phyloP scores from a whole-genome alignment of 2,113 vertebrate species.

The Pomatorhinus ruficollis region DNA sequence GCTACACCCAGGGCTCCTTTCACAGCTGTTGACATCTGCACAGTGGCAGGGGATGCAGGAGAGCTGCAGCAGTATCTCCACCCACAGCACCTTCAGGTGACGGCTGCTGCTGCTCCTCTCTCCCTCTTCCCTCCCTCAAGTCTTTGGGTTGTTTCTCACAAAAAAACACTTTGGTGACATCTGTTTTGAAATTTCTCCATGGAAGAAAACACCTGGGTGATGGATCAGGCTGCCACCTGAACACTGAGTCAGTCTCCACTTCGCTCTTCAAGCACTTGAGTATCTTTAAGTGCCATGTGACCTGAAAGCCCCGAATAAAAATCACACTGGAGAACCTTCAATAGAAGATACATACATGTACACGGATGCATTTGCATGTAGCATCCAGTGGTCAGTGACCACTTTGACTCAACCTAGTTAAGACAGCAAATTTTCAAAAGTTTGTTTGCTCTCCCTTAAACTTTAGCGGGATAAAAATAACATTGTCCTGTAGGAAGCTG shows the following conservation, averaged over 20 bases:
- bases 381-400: not conserved
- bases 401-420: not conserved
- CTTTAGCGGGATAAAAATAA: not conserved
- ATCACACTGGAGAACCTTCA: not conserved
- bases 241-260: not conserved
- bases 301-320: not conserved
- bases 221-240: not conserved
- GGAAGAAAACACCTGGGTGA: not conserved
- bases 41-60: not conserved
- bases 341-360: not conserved
- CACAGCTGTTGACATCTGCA: not conserved
- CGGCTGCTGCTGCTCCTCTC: not conserved
- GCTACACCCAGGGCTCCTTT: not conserved
- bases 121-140: not conserved
- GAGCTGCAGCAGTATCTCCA: not conserved
- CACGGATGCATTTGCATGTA: not conserved
- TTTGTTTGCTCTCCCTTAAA: rapidly evolving
- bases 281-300: not conserved
- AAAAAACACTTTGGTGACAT: not conserved
- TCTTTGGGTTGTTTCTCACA: not conserved
- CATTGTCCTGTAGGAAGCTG: not conserved
- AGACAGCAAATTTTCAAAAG: not conserved
- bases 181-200: not conserved
- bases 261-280: not conserved
- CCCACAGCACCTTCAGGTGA: not conserved